Base-by-base conservation (phyloP, 2,797 vertebrate species). In the Pelobates cultripes region DNA sequence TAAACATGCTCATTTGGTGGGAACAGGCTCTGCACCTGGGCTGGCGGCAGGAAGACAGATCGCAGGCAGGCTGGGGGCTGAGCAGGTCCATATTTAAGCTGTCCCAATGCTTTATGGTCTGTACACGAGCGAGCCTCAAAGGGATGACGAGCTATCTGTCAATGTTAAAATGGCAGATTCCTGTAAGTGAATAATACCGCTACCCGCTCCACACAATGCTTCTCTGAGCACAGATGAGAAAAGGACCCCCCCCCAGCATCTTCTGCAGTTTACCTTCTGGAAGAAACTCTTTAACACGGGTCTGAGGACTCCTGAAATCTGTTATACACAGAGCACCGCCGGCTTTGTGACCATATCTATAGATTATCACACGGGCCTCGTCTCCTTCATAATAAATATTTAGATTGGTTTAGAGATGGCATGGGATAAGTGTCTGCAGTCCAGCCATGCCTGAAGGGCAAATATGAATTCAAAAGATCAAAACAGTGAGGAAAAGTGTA, bases 21-120 rank as follows among this genome's bases (percentile, higher is more conserved):
- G 86, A 88, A 87, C 87, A 86, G 85, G 86, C 82, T 67, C 72
- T 55, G 89, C 94, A 95, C 92, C 93, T 93, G 89, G 89, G 91
- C 92, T 92, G 85, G 41, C 87, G 88, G 87, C 43, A 66, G 86
- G 89, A 92, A 90, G 93, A 96, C 91, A 72, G 93, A 96, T 95
- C 91, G 92, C 92, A 91, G 89, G 92, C 86, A 81, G 90, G 90
- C 92, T 84, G 71, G 85, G 28, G 45, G 94, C 94, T 93, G 95
- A 96, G 94, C 94, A 95, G 96, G 96, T 95, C 95, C 91, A 94
- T 95, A 95, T 96, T 95, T 96, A 97, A 97, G 95, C 96, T 95
- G 95, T 97, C 95, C 94, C 94, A 86, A 93, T 96, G 95, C 95
- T 98, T 98, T 97, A 98, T 96, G 93, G 95, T 89, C 87, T 86